These are phyloP conservation scores for Dryobotodes eremita DNA, from an alignment of 2,888 invertebrate genomes.

Conservation along the genomic window DNA sequence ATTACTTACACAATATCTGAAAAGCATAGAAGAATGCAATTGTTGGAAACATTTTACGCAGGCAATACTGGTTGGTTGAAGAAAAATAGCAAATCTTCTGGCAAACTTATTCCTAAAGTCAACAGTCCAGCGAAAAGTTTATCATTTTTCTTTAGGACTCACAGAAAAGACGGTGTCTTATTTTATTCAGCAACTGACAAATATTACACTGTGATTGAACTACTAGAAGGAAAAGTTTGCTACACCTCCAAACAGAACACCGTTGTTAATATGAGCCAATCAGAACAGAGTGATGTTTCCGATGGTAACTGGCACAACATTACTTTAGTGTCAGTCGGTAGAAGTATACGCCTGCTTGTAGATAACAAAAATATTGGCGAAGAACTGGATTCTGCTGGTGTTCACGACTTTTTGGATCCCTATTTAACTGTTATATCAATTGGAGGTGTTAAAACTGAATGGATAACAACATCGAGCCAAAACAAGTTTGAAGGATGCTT, in stretches of 20 bases:
- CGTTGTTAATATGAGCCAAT: constrained; percentile 95
- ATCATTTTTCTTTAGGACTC: constrained; percentile 95
- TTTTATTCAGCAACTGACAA: constrained; percentile 96
- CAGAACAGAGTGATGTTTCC: constrained; percentile 91
- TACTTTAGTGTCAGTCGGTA: constrained; percentile 93
- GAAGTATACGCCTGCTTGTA: constrained; percentile 93
- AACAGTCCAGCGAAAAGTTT: constrained; percentile 93
- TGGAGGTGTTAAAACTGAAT: constrained; percentile 93
- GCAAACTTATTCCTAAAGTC: constrained; percentile 79
- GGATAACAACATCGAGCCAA: constrained; percentile 89
- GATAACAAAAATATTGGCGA: constrained; percentile 94
- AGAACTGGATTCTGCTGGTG: constrained; percentile 95
- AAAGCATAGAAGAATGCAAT: constrained; percentile 96
- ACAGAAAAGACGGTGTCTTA: constrained; percentile 94
- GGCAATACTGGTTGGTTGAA: constrained; percentile 93
- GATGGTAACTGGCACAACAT: constrained; percentile 98
- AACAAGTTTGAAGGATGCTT: constrained; percentile 97
- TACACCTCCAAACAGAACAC: constrained; percentile 95
- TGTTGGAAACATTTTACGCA: constrained; percentile 94
- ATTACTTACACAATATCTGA: constrained; percentile 95
- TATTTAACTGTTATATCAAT: constrained; percentile 95
- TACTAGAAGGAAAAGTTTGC: constrained; percentile 94
- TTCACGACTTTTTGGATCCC: constrained; percentile 98
- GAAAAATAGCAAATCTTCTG: constrained; percentile 75
- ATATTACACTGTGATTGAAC: constrained; percentile 95